Evolutionary conservation across 2,797 vertebrate genomes (phyloP).

Genomic region (Microtus agrestis): DNA sequence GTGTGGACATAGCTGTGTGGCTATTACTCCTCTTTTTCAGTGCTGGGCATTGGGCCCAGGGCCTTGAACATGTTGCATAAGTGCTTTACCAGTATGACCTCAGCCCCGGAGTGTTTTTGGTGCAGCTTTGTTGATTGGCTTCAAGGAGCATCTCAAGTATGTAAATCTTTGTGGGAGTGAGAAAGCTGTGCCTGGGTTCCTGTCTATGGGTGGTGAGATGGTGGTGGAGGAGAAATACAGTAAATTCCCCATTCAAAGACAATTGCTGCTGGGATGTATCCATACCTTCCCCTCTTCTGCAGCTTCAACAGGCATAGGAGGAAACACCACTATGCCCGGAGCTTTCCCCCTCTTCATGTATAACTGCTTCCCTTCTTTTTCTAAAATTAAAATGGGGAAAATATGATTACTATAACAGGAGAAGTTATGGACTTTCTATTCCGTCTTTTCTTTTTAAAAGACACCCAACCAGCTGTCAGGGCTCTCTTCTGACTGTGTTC

Average conservation of each 20-base stretch:
- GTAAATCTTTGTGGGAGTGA: background rate
- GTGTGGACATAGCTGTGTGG: background rate
- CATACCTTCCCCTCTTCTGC: background rate
- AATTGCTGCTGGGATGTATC: background rate
- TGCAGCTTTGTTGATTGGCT: conserved; percentile 50
- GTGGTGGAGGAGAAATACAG: background rate
- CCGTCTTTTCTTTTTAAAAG: conserved; percentile 18
- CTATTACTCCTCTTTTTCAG: background rate
- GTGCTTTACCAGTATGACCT: background rate
- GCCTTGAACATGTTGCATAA: background rate
- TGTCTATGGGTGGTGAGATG: background rate
- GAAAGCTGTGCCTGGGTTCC: background rate
- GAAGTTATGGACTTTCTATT: background rate
- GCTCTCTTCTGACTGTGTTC: background rate
- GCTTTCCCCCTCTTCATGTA: too few species aligned
- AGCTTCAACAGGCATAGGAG: background rate
- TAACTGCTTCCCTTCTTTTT: background rate
- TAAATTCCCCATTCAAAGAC: background rate
- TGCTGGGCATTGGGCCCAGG: too few species aligned
- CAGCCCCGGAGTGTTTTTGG: background rate
- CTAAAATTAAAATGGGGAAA: background rate
- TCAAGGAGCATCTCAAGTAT: conserved; percentile 37
- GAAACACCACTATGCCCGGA: background rate
- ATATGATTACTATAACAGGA: conserved; percentile 5
- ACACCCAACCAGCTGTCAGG: background rate